A percentile compares a stretch with the other conserved stretches of the same genome.
Evolutionary conservation across 2,113 vertebrate genomes (phyloP).

Genomic region (Caranx melampygus): DNA sequence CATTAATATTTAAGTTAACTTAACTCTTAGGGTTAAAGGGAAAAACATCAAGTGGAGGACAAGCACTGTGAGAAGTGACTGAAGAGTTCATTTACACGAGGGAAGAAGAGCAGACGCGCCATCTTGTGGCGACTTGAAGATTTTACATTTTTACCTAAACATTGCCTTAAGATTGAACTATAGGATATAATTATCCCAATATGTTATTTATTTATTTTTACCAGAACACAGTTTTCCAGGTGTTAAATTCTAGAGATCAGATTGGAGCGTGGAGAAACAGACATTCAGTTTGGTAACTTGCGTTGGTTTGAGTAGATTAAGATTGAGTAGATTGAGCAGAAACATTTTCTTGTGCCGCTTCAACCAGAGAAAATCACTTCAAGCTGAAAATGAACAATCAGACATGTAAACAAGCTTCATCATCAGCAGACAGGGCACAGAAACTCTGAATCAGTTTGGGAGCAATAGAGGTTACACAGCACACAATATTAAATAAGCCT

Average conservation of each 20-base stretch:
- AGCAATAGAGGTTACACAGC: not conserved
- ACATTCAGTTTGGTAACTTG: no score
- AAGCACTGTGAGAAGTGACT: not conserved
- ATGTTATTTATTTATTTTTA: not conserved
- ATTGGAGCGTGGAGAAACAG: not conserved
- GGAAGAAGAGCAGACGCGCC: slow-evolving; percentile 16
- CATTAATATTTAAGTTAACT: no score
- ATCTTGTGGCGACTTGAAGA: slow-evolving; percentile 51
- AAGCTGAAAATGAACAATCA: no score
- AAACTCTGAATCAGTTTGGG: no score
- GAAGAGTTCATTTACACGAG: not conserved
- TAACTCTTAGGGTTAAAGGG: no score
- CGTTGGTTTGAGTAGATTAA: no score
- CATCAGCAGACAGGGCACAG: no score
- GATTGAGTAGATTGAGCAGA: no score
- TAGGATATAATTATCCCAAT: not conserved
- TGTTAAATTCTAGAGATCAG: not conserved
- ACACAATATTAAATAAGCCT: not conserved
- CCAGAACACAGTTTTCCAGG: not conserved
- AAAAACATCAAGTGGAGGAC: not conserved
- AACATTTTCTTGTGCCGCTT: no score
- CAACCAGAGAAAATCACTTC: no score
- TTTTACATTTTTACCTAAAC: not conserved
- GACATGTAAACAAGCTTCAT: no score
- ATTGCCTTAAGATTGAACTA: no score